Base-by-base conservation (phyloP, 2,888 invertebrate species). In the Troides aeacus region DNA sequence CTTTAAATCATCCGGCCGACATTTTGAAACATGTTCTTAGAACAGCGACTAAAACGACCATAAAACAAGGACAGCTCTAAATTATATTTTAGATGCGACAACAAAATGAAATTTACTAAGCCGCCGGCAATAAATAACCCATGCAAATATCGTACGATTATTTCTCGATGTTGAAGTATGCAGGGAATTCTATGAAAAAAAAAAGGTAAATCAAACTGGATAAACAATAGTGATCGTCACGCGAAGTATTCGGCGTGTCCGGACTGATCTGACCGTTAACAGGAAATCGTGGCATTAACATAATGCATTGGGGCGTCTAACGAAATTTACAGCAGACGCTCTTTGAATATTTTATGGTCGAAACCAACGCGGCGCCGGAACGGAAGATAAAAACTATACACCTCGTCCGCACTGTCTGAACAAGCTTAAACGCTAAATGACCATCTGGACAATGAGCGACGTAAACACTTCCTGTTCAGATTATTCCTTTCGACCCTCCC, bases 251-350 rank as follows among this genome's bases (percentile, higher is more conserved):
- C 78, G 78, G 79, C 64, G 53, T 67, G 71, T 72, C 72, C 67
- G 68, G 70, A 65, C 69, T 73, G 62, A 68, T 72, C 79, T 73
- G 77, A 75, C 80, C 77, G 79, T 85, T 90, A 84, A 83, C 86
- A 89, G 89, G 86, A 90, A 89, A 87, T 81, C 80, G 75, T 79
- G 70, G 80, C 75, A 90, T 87, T 88, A 83, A 81, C 89, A 90
- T 91, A 88, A 88, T 86, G 86, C 86, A 88, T 88, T 89, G 80
- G 84, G 83, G 78, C 85, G 83, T 83, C 83, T 79, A 80, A 84
- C 81, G 77, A 85, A 83, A 88, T 86, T 85, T 84, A 82, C 78
- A 78, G 78, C 77, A 76, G 78, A 81, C 81, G 78, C 73, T 77
- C 79, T 78, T 78, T 79, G 80, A 83, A 87, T 85, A 84, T 80